Conservation (phyloP, 2,888 invertebrate genomes). For the Pteria penguin region DNA sequence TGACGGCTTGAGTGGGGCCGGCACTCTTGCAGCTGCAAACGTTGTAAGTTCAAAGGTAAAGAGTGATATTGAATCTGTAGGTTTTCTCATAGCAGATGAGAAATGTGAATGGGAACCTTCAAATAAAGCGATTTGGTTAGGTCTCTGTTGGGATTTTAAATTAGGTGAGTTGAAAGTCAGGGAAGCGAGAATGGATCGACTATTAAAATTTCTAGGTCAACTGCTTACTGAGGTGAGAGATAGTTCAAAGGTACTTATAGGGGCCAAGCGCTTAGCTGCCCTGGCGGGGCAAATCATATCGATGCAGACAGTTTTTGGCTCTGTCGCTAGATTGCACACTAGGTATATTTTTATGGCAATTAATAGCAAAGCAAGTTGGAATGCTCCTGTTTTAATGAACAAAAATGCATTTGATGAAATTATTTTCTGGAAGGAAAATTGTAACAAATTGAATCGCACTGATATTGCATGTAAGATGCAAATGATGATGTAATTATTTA, state of each 20-base stretch:
- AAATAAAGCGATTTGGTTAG: constrained; percentile 1
- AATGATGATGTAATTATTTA: not conserved
- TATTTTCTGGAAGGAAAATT: too few species aligned
- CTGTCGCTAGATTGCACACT: too few species aligned
- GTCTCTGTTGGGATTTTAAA: not conserved
- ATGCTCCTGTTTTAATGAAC: too few species aligned
- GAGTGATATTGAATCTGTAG: not conserved
- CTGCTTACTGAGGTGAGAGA: too few species aligned
- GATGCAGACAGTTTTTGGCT: too few species aligned
- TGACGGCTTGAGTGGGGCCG: not conserved
- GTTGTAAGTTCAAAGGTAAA: too few species aligned
- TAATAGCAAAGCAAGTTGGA: not conserved
- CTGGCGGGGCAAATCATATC: not conserved
- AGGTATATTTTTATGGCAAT: too few species aligned
- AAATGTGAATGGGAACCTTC: not conserved
- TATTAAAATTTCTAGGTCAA: too few species aligned
- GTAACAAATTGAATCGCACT: too few species aligned
- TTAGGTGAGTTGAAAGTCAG: not conserved
- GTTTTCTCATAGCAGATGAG: constrained; percentile 5
- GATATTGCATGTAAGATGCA: too few species aligned
- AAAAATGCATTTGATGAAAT: too few species aligned
- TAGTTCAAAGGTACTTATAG: too few species aligned
- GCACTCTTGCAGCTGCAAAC: not conserved
- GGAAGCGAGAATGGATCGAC: not conserved
- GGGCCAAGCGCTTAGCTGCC: not conserved